Conservation (phyloP, 2,888 invertebrate genomes). For the Dolichopus griseipennis region DNA sequence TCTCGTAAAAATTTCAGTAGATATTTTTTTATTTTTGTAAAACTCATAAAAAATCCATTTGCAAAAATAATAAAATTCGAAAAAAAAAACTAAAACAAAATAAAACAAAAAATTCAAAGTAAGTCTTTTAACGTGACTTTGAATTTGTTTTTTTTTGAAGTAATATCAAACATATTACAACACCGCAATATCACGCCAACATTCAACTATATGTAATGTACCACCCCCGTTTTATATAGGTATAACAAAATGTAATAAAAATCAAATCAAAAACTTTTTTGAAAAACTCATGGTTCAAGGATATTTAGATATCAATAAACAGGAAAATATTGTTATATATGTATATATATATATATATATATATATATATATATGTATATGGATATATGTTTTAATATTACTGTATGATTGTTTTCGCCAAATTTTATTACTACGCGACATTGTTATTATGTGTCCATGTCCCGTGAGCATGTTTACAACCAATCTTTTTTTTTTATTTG, state of each 20-base stretch:
- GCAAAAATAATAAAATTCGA: conserved; percentile 1
- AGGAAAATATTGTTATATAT: too few species aligned
- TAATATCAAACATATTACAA: background rate
- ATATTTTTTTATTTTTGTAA: too few species aligned
- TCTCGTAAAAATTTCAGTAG: background rate
- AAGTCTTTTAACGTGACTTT: background rate
- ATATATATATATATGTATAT: too few species aligned
- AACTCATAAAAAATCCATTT: conserved; percentile 4
- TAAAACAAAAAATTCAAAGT: background rate
- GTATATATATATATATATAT: too few species aligned
- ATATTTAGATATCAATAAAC: background rate
- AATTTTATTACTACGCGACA: background rate
- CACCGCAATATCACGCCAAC: background rate
- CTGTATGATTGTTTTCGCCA: background rate
- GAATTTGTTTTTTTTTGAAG: background rate
- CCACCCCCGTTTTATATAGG: background rate
- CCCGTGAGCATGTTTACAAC: background rate
- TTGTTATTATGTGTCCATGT: background rate
- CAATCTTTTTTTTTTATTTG: background rate
- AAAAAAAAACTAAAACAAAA: background rate
- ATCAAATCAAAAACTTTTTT: background rate
- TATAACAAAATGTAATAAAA: too few species aligned
- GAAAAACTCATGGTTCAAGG: background rate
- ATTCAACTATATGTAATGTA: too few species aligned
- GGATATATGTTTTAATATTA: too few species aligned